Evolutionary conservation across 2,888 invertebrate species (phyloP).

Genomic region (Temnothorax unifasciatus): DNA sequence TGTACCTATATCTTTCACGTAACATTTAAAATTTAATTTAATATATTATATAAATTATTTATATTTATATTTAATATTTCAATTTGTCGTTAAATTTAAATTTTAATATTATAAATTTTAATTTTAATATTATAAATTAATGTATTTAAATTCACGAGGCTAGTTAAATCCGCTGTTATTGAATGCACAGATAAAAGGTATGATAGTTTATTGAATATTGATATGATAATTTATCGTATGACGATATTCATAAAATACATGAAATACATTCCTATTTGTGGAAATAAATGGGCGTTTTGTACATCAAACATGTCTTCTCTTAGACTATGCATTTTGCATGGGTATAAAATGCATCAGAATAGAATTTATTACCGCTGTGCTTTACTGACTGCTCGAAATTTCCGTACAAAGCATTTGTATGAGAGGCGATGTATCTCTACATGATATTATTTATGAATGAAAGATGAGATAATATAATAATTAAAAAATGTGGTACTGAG

Average conservation of each 20-base stretch:
- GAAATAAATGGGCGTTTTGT: neutral
- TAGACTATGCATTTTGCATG: constrained; percentile 19
- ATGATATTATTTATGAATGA: neutral
- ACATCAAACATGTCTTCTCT: constrained; percentile 2
- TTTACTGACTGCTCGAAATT: neutral
- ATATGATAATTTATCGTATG: constrained; percentile 1
- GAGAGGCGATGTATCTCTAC: neutral
- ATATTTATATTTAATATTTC: neutral
- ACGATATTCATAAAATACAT: neutral
- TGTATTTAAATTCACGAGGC: neutral
- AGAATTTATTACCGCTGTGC: constrained; percentile 3
- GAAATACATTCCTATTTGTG: neutral
- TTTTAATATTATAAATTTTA: neutral
- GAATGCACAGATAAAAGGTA: neutral
- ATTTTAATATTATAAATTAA: neutral
- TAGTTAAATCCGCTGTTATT: constrained; percentile 2
- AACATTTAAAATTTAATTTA: neutral
- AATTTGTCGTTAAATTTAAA: neutral
- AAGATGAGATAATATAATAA: neutral
- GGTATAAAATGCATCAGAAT: neutral
- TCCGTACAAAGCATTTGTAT: neutral
- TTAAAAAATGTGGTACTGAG: neutral
- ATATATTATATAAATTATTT: neutral
- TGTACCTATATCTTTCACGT: neutral
- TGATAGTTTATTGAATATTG: constrained; percentile 10